Evolutionary conservation across 1,140 invertebrate genomes (phyloP), one percentile per base, ranked within the genome.

Genomic region (Zelostemma sp.): DNA sequence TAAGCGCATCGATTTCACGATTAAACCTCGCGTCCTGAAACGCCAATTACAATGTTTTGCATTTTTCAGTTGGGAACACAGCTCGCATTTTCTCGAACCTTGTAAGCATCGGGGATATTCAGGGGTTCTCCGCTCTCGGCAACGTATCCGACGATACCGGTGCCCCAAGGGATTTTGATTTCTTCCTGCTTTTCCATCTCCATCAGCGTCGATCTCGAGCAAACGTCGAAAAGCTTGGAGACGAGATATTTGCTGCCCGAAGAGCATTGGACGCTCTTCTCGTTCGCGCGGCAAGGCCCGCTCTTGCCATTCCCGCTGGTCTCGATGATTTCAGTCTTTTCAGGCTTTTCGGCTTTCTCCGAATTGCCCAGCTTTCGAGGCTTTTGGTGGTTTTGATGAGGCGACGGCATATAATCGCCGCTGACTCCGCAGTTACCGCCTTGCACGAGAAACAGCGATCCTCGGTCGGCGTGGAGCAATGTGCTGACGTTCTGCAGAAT

Each of bases 401-500:
- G 76, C 3, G 77, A 62, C 0, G 79, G 75, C 47, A 78, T 71
- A 49, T 78, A 80, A 25, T 79, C 74, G 11, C 81, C 75, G 17
- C 80, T 81, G 65, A 85, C 88, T 9, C 33, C 3, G 33, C n/a
- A n/a, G n/a, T n/a, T n/a, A 64, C 92, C 91, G 21, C 92, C 95
- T 77, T 97, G 93, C 1, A 98, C 96, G 38, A 98, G 88, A 85
- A 98, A 98, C 72, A 98, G 82, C 0, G 96, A 98, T 35, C 95
- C 96, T 16, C 96, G 87, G 85, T 98, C 97, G 0, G 97, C 96
- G 76, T 96, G 93, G 48, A 97, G 86, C 4, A 98, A 85, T 49
- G 96, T 94, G 71, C 93, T 94, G 14, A 98, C 95, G 79, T 98
- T 98, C 84, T 97, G 96, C 16, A 98, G 88, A 76, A 98, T 98